Evolutionary conservation across 2,113 vertebrate genomes (phyloP).

Genomic region (Benitochromis conjunctus): DNA sequence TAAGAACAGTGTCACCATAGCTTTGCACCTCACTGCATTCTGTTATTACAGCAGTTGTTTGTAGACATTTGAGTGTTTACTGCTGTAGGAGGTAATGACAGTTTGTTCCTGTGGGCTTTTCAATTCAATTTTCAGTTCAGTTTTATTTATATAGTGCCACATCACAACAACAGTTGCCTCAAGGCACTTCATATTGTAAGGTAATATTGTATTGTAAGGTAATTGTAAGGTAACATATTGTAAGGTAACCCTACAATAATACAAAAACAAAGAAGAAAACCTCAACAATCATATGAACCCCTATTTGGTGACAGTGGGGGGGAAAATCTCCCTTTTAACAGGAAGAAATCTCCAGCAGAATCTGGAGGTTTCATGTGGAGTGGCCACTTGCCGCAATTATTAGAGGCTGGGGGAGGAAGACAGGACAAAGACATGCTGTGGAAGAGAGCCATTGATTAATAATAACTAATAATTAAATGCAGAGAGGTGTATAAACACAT

Average conservation of each 20-base stretch:
- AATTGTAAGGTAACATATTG: too few relatives aligned
- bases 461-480: background rate
- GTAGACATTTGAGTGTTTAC: background rate
- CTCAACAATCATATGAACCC: background rate
- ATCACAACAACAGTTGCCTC: background rate
- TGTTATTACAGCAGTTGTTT: background rate
- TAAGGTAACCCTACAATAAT: background rate
- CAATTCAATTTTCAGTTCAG: background rate
- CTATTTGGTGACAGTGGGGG: background rate
- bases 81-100: background rate
- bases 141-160: background rate
- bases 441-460: background rate
- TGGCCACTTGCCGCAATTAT: accelerated
- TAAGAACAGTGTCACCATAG: background rate
- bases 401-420: background rate
- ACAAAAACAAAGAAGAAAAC: background rate
- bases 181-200: background rate
- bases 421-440: background rate
- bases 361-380: background rate
- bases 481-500: background rate
- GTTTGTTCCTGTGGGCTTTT: background rate
- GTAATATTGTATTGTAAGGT: too few relatives aligned
- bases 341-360: background rate
- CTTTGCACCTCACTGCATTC: background rate
- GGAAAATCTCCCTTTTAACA: background rate